phyloP scores from a whole-genome alignment of 2,888 invertebrate species.

The Drosophila phalerata region DNA sequence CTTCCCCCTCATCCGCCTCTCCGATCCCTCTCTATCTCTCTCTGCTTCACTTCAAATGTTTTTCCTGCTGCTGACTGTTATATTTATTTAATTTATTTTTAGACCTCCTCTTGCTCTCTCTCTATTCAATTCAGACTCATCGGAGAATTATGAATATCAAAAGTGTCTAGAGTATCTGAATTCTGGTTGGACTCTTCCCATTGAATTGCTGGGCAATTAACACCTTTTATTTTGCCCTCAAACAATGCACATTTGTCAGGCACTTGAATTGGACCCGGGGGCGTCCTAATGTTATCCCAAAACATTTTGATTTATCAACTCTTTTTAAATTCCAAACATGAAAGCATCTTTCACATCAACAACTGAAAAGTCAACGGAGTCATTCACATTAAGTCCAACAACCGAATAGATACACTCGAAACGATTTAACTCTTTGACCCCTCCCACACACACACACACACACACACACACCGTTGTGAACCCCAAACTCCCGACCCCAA shows the following conservation, averaged over 20 bases:
- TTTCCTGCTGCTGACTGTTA: constrained; percentile 14
- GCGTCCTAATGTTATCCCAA: constrained; percentile 51
- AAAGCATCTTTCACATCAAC: constrained; percentile 69
- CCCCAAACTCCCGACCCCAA: constrained; percentile 1
- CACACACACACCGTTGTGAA: constrained; percentile 28
- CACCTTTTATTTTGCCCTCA: constrained; percentile 56
- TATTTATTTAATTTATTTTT: constrained; percentile 33
- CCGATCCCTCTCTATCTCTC: background rate
- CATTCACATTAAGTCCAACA: constrained; percentile 70
- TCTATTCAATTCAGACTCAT: background rate
- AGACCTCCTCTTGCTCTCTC: background rate
- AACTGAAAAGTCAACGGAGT: constrained; percentile 62
- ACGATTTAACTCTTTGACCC: constrained; percentile 82
- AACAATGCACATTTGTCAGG: constrained; percentile 68
- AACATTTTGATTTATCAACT: constrained; percentile 82
- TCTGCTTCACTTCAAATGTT: constrained; percentile 2
- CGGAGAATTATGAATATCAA: constrained; percentile 58
- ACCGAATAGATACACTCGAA: constrained; percentile 64
- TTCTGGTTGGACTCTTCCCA: constrained; percentile 13
- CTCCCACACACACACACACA: constrained; percentile 62
- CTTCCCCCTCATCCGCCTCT: background rate
- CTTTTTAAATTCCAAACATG: constrained; percentile 76
- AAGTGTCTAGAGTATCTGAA: constrained; percentile 18
- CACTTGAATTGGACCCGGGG: constrained; percentile 32
- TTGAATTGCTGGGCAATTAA: constrained; percentile 64